These are phyloP conservation scores for Tetramorium alpestre DNA, from an alignment of 1,140 invertebrate species.

Conservation along the genomic window DNA sequence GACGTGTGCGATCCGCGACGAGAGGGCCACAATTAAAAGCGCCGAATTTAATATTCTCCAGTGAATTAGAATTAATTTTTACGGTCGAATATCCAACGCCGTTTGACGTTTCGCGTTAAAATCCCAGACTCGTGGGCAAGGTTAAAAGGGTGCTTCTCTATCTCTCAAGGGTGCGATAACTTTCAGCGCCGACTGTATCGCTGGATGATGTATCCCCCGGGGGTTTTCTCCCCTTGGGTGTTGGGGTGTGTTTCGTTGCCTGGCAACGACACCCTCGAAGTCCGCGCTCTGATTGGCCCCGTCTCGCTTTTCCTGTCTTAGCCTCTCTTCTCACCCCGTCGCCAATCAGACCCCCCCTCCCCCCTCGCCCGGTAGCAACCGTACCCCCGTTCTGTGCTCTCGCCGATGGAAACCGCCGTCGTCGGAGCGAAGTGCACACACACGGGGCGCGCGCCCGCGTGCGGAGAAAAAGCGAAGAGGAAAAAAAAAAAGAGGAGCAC, in stretches of 20 bases:
- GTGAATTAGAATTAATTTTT: neutral
- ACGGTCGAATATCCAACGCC: neutral
- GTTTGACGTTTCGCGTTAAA: slow-evolving; percentile 8
- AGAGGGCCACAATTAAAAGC: neutral
- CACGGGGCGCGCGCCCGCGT: neutral
- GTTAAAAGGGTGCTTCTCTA: slow-evolving; percentile 65
- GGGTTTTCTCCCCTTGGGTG: slow-evolving; percentile 80
- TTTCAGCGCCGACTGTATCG: slow-evolving; percentile 81
- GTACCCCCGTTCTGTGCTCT: slow-evolving; percentile 31
- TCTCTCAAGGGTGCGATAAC: slow-evolving; percentile 77
- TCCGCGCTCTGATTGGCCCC: slow-evolving; percentile 79
- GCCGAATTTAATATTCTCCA: neutral
- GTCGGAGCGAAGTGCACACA: slow-evolving; percentile 50
- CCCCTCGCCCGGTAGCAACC: slow-evolving; percentile 52
- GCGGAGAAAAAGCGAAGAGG: neutral
- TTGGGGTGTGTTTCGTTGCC: slow-evolving; percentile 81
- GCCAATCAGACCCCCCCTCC: slow-evolving; percentile 66
- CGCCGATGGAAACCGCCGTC: slow-evolving; percentile 60
- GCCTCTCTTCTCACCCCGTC: slow-evolving; percentile 69
- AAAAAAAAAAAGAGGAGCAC: neutral
- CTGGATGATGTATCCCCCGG: slow-evolving; percentile 78
- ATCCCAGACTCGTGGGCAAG: slow-evolving; percentile 43
- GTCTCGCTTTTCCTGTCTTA: slow-evolving; percentile 74
- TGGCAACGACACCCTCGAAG: slow-evolving; percentile 85
- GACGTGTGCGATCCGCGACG: neutral